Conservation (phyloP, 2,113 vertebrate genomes). For the Toxostoma redivivum region DNA sequence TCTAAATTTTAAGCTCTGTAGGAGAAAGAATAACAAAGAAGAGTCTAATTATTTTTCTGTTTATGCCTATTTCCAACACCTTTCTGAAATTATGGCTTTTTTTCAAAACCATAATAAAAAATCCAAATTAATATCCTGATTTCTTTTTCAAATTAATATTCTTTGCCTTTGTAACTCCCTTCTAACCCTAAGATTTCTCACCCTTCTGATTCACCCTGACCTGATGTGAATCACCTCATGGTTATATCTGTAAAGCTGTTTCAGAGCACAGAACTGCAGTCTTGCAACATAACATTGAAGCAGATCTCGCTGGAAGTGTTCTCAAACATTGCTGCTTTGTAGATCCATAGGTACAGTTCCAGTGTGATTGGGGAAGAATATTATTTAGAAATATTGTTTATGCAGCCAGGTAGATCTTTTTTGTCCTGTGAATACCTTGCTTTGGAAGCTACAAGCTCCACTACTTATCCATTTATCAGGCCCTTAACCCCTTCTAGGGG, state of each 20-base stretch:
- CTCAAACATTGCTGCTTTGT: not conserved
- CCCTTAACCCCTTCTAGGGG: not conserved
- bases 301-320: not conserved
- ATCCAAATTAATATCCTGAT: not conserved
- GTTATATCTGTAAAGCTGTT: not conserved
- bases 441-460: not conserved
- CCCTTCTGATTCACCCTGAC: not conserved
- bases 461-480: not conserved
- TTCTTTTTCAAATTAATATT: not conserved
- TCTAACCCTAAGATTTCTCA: not conserved
- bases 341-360: not conserved
- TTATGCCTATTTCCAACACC: not conserved
- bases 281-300: not conserved
- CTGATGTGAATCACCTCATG: not conserved
- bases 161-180: not conserved
- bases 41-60: not conserved
- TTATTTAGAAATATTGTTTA: not conserved
- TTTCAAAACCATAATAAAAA: not conserved
- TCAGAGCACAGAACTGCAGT: not conserved
- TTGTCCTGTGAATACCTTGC: not conserved
- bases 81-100: not conserved
- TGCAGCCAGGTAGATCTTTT: not conserved
- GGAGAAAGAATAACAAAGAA: not conserved
- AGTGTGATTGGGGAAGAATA: not conserved
- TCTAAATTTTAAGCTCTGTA: not conserved